Evolutionary conservation across 2,888 invertebrate genomes (phyloP).

Genomic region (Stenolophus ochropezus): DNA sequence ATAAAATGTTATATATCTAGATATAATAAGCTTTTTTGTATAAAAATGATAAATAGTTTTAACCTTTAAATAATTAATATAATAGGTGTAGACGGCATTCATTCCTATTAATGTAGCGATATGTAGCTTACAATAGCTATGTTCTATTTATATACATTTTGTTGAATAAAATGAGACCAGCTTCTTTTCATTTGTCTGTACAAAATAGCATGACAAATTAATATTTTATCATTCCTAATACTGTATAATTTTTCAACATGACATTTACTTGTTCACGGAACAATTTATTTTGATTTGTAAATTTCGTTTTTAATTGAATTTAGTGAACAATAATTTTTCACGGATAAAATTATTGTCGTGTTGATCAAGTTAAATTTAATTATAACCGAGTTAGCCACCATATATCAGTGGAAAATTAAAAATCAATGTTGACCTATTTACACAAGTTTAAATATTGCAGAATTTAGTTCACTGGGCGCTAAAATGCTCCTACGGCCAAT

Average conservation of each 20-base stretch:
- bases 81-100: neutral
- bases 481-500: neutral
- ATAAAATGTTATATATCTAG: no score
- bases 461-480: neutral
- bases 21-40: no score
- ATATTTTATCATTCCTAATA: neutral
- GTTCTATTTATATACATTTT: neutral
- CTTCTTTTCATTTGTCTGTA: neutral
- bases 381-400: neutral
- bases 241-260: neutral
- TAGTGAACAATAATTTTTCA: neutral
- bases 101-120: neutral
- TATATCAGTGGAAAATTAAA: conserved; percentile 2
- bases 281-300: neutral
- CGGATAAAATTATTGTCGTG: neutral
- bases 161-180: neutral
- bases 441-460: neutral
- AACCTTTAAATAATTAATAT: neutral
- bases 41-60: neutral
- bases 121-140: no score
- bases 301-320: neutral
- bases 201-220: neutral
- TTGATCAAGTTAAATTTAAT: neutral
- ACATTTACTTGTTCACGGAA: neutral
- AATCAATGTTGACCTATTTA: conserved; percentile 10